These are phyloP conservation scores for Polylopha cassiicola DNA, from an alignment of 2,888 invertebrate genomes.

Conservation along the genomic window DNA sequence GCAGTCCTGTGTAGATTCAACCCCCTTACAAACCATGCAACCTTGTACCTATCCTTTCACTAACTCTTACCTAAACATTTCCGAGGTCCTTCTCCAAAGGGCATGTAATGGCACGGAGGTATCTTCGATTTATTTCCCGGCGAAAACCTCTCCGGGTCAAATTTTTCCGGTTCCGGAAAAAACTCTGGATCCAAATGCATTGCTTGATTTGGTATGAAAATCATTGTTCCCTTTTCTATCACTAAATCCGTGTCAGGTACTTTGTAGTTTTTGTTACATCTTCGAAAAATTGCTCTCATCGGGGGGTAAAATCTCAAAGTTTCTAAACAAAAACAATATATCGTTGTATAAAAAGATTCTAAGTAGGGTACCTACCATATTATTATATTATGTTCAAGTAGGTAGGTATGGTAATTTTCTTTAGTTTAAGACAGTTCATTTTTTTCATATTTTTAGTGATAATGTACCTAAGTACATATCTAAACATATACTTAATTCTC, in stretches of 20 bases:
- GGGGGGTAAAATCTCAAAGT: slow-evolving; percentile 75
- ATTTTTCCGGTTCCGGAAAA: slow-evolving; percentile 79
- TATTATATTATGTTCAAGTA: no score
- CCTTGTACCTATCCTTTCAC: no score
- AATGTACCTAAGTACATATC: neutral
- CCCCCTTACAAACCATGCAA: no score
- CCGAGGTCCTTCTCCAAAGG: slow-evolving; percentile 77
- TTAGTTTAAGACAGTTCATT: no score
- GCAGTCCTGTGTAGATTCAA: no score
- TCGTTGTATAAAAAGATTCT: no score
- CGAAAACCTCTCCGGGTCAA: slow-evolving; percentile 79
- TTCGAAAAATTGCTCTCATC: slow-evolving; percentile 66
- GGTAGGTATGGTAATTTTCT: no score
- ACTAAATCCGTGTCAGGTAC: slow-evolving; percentile 59
- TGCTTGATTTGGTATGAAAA: slow-evolving; percentile 74
- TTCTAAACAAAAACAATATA: no score
- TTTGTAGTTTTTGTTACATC: slow-evolving; percentile 67
- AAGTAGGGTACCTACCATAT: no score
- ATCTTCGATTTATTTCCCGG: slow-evolving; percentile 69
- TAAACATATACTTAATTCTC: neutral
- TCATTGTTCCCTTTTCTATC: slow-evolving; percentile 66
- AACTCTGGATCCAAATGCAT: slow-evolving; percentile 79
- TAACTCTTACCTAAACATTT: slow-evolving; percentile 76
- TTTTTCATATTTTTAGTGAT: neutral
- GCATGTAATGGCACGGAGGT: slow-evolving; percentile 73